Evolutionary conservation across 2,797 vertebrate genomes (phyloP), one percentile per base, ranked within the genome.

Genomic region (Rhinophrynus dorsalis): DNA sequence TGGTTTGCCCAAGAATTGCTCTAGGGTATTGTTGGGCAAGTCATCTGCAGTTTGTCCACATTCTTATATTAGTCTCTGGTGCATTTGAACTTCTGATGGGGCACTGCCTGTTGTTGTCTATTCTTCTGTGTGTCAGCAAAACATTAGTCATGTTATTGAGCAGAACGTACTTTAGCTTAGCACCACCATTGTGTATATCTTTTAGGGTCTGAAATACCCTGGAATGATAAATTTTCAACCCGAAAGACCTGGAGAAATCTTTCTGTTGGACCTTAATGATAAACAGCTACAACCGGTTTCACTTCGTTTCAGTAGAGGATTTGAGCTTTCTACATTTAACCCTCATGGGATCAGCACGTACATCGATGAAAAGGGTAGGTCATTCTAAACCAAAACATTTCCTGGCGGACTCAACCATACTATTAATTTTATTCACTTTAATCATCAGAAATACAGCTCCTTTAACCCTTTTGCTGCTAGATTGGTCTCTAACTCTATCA

Each of bases 301-400:
- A 69, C 52, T 96, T 55, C 82, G 77, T 56, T 91, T 98, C 71
- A 87, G 61, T 54, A 85, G 85, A 76, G 82, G 85, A 0, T 92
- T 95, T 65, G 90, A 97, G 76, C 27, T 88, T 26, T 70, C 83
- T 0, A 90, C 89, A 0, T 95, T 98, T 79, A 95, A 89, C 71
- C 95, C 95, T 63, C 94, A 96, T 48, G 95, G 95, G 52, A 91
- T 97, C 45, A 95, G 94, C 75, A 78, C 87, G 0, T 95, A 90
- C 11, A 68, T 78, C 6, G 89, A 93, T 66, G 80, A 88, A 13
- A 75, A 42, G 76, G 93, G 94, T 96, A 84, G 83, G 20, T 23
- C 1, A 1, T 18, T 8, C 9, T 55, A 55, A n/a, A 12, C 6
- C n/a, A n/a, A n/a, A 30, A 32, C 15, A 18, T 30, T 30, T 30